Evolutionary conservation across 1,140 invertebrate genomes (phyloP).

Genomic region (Drosophila orosa): DNA sequence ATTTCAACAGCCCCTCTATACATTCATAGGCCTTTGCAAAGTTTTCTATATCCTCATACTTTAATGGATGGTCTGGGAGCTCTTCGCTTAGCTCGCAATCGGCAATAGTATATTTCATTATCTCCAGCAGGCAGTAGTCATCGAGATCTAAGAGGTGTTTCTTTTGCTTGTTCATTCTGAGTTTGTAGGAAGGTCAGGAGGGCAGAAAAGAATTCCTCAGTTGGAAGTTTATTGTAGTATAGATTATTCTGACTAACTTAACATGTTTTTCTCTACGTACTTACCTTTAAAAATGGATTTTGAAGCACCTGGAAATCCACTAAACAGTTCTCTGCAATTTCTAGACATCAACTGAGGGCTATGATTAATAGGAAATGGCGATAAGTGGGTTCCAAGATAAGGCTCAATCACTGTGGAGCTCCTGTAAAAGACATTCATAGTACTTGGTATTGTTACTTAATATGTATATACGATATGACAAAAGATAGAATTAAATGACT

Average conservation of each 20-base stretch:
- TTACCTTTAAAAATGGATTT: no score
- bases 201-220: no score
- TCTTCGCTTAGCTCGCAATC: background rate
- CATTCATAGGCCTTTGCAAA: background rate
- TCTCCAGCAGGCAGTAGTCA: conserved; percentile 4
- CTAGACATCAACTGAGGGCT: background rate
- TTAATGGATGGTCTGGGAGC: background rate
- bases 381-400: background rate
- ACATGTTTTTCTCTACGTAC: background rate
- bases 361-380: background rate
- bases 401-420: background rate
- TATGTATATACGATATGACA: no score
- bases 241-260: background rate
- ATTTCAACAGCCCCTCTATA: background rate
- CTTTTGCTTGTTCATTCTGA: background rate
- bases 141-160: background rate
- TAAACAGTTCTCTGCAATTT: background rate
- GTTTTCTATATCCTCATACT: background rate
- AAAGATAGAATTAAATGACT: no score
- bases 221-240: background rate
- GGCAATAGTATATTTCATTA: conserved; percentile 3
- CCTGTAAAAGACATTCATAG: background rate
- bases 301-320: background rate
- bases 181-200: no score
- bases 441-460: background rate